Evolutionary conservation across 2,113 vertebrate species (phyloP), one percentile per base, ranked within the genome.

Genomic region (Phrynosoma platyrhinos): DNA sequence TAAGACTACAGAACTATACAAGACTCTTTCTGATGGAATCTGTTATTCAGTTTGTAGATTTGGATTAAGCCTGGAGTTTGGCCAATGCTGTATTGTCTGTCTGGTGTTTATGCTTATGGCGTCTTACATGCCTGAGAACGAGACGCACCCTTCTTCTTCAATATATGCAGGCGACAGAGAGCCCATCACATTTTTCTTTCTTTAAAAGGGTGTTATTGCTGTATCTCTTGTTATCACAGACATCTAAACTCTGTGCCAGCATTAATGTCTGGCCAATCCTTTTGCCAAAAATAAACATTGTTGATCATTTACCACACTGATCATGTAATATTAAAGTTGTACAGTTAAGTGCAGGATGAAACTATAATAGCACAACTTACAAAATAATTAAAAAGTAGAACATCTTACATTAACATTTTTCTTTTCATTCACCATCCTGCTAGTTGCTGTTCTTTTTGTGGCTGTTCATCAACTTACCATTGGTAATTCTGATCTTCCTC

Each of bases 31-130:
- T 91, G 93, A 89, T 55, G 89, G 78, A 91, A 82, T 58, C 90
- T 2, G 1, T 12, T 78, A 47, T 84, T 90, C 79, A 93, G 90
- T 18, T 53, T 77, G 36, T 64, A 20, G 74, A 40, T 91, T 85
- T 86, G 88, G 82, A 79, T 7, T 86, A 87, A 94, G 72, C 75
- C 91, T 87, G 91, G 47, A 91, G 3, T 5, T 91, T 91, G 83
- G 86, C 91, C 92, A 81, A 74, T 78, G 62, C 25, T 87, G 23
- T 79, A 79, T 89, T 84, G 47, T 89, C 84, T 91, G 85, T 87
- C 16, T 40, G 87, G 58, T 86, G 23, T 74, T 13, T 52, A 87
- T 88, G 78, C 9, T 79, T 78, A 62, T 1, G 86, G 47, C 84
- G 87, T 83, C 89, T 83, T 89, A 85, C 68, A 88, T 1, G 0